Evolutionary conservation across 2,888 invertebrate species (phyloP).

Genomic region (Hydrotaea cyrtoneurina): DNA sequence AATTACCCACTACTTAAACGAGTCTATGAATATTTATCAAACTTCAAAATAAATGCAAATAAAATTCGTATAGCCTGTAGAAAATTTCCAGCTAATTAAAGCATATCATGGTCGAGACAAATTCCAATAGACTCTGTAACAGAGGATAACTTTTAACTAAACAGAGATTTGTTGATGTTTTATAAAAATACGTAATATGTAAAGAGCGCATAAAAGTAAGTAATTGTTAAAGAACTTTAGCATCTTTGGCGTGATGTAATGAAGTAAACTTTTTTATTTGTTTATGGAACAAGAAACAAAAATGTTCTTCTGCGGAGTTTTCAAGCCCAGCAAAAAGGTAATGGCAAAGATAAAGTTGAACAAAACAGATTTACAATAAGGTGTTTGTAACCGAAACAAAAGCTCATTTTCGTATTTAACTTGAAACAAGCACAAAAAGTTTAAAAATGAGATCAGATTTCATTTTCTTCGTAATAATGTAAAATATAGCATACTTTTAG

Average conservation of each 20-base stretch:
- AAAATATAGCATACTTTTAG: constrained; percentile 5
- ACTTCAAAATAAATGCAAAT: neutral
- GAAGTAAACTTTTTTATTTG: neutral
- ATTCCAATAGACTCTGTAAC: neutral
- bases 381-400: neutral
- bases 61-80: neutral
- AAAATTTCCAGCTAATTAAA: neutral
- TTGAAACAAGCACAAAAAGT: neutral
- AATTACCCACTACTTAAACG: constrained; percentile 22
- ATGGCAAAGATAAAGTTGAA: neutral
- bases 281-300: neutral
- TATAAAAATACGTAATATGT: neutral
- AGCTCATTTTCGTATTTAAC: neutral
- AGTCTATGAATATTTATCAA: neutral
- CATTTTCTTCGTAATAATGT: neutral
- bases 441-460: neutral
- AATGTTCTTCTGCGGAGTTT: neutral
- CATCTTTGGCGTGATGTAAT: neutral
- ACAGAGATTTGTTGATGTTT: neutral
- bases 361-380: too few species aligned
- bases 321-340: too few species aligned
- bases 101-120: neutral
- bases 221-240: neutral
- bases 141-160: neutral
- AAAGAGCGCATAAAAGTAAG: neutral